These are phyloP conservation scores for Amblyjoppa fuscipennis DNA, from an alignment of 2,888 invertebrate genomes.

Conservation along the genomic window DNA sequence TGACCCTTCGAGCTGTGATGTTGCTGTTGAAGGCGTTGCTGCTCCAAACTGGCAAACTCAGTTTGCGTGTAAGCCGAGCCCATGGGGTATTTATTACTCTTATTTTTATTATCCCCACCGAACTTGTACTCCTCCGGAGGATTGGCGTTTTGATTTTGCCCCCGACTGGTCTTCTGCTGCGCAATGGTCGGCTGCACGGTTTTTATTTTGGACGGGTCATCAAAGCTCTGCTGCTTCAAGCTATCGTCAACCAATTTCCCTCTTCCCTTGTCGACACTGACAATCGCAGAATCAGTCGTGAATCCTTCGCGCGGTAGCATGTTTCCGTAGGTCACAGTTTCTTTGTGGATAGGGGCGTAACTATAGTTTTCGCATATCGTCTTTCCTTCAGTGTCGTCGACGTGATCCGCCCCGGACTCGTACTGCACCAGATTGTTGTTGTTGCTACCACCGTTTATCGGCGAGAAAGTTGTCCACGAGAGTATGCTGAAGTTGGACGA, in stretches of 20 bases:
- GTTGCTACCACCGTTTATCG: constrained; percentile 72
- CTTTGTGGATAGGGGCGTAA: constrained; percentile 79
- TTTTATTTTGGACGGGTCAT: constrained; percentile 78
- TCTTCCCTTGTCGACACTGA: constrained; percentile 78
- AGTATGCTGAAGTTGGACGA: constrained; percentile 84
- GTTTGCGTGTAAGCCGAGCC: constrained; percentile 81
- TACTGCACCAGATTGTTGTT: constrained; percentile 75
- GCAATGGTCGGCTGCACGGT: constrained; percentile 74
- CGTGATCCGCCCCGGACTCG: constrained; percentile 71
- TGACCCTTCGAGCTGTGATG: constrained; percentile 74
- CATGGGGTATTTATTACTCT: constrained; percentile 78
- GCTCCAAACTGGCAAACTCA: constrained; percentile 78
- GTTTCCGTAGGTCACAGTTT: constrained; percentile 74
- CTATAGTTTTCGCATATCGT: constrained; percentile 81
- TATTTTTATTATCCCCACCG: constrained; percentile 77
- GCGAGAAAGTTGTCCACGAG: constrained; percentile 84
- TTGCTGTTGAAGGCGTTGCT: constrained; percentile 75
- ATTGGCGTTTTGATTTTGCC: constrained; percentile 71
- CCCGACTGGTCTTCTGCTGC: constrained; percentile 71
- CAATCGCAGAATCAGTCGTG: constrained; percentile 67
- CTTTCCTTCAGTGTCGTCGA: constrained; percentile 76
- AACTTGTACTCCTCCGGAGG: constrained; percentile 77
- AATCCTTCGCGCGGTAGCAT: constrained; percentile 74
- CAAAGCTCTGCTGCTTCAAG: constrained; percentile 68
- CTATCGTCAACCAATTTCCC: constrained; percentile 76